Evolutionary conservation across 2,888 invertebrate genomes (phyloP).

Genomic region (Trichogramma evanescens): DNA sequence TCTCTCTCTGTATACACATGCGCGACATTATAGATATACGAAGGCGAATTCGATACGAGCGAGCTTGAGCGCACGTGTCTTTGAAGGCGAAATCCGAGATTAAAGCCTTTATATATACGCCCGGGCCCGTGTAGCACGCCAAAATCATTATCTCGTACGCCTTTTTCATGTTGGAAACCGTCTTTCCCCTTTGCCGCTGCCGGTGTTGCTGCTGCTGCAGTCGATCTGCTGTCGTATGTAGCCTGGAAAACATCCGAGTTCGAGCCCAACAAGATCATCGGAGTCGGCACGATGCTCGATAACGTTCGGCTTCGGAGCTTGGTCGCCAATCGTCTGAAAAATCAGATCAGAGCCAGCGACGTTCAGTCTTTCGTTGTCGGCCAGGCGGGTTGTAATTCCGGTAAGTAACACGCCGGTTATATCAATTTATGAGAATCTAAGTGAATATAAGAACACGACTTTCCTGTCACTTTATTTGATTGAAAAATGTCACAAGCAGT

Average conservation of each 20-base stretch:
- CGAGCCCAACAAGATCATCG: conserved; percentile 52
- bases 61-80: too few species aligned
- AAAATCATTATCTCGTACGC: background rate
- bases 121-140: too few species aligned
- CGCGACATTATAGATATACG: background rate
- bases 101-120: too few species aligned
- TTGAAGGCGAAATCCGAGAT: too few species aligned
- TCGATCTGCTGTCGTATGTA: conserved; percentile 54
- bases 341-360: conserved; percentile 25
- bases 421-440: too few species aligned
- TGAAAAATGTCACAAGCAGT: too few species aligned
- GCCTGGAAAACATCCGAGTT: conserved; percentile 57
- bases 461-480: too few species aligned
- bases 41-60: too few species aligned
- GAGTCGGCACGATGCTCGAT: conserved; percentile 55
- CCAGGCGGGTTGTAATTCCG: conserved; percentile 52
- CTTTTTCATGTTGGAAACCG: conserved; percentile 1
- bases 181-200: background rate
- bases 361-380: conserved; percentile 55
- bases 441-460: too few species aligned
- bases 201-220: conserved; percentile 33
- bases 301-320: conserved; percentile 53
- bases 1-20: background rate
- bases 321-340: conserved; percentile 36
- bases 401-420: conserved; percentile 23